Evolutionary conservation across 2,888 invertebrate genomes (phyloP), one percentile per base, ranked within the genome.

Genomic region (Drosophila nigritarsus): DNA sequence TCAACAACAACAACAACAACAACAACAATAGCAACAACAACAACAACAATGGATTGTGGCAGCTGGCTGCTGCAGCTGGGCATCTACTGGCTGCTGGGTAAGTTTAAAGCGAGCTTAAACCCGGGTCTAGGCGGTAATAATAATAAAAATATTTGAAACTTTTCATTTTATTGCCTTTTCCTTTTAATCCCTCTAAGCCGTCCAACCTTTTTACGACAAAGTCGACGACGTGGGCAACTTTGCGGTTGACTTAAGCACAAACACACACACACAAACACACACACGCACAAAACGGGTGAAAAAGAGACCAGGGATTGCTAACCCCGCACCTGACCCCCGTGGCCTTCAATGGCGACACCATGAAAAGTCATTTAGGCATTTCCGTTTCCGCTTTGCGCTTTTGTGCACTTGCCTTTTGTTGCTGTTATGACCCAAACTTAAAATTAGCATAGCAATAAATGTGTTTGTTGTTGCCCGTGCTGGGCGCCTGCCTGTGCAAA

Each of bases 101-200:
- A 86, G 85, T 85, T 78, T 53, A 54, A 42, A 36, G 63, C 20
- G 36, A 55, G 63, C 63, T 79, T 79, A 79, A 79, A 64, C 62
- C 66, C 27, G 42, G 40, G 53, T 42, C 27, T 11, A 30, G 42
- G 42, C 53, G 49, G 65, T 75, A 76, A 81, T 82, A 86, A 84
- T 89, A 89, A 86, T 79, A 80, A 83, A 85, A 85, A 85, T 87
- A 89, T 87, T 84, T 87, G 73, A 87, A 87, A 89, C 80, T 87
- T 87, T 87, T 87, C 80, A 83, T 89, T 87, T 89, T 85, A 89
- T 89, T 87, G 85, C 89, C 82, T 87, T 87, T 89, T 89, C 80
- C 89, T 89, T 83, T 85, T 89, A 89, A 87, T 89, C 87, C 89
- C 78, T 80, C 85, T 81, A 81, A 82, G 84, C 81, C 65, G 78